Percentiles rank a stretch among this genome's conserved stretches.
These are phyloP conservation scores for Nibea coibor DNA, from an alignment of 2,113 vertebrate genomes.

Conservation along the genomic window DNA sequence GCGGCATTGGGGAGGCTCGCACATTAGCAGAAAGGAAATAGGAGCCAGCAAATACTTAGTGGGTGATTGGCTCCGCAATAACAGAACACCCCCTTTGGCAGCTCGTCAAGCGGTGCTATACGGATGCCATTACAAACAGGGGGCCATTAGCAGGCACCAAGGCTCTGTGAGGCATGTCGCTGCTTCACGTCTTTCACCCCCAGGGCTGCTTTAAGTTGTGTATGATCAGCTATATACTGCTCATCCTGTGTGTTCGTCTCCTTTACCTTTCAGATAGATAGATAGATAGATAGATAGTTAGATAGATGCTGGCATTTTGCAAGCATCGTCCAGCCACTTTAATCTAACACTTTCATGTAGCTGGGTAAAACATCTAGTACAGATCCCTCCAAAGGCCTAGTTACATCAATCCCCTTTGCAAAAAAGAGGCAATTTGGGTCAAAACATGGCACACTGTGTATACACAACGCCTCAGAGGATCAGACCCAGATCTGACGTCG, in stretches of 20 bases:
- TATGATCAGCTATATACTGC: conserved; percentile 46
- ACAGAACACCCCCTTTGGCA: conserved; percentile 80
- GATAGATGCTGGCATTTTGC: not conserved
- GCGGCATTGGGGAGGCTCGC: conserved; percentile 75
- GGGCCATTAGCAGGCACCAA: conserved; percentile 71
- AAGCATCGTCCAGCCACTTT: not conserved
- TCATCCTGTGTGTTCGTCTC: not conserved
- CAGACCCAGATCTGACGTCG: conserved; percentile 58
- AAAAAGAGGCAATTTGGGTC: conserved; percentile 62
- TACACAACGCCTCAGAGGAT: conserved; percentile 56
- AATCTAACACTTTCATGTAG: conserved; percentile 13
- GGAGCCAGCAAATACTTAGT: conserved; percentile 80
- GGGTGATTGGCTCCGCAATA: conserved; percentile 83
- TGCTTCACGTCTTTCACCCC: conserved; percentile 50
- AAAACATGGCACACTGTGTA: conserved; percentile 49
- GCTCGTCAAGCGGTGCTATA: conserved; percentile 74
- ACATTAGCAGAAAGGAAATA: conserved; percentile 80
- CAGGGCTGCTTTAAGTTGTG: conserved; percentile 46
- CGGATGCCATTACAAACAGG: conserved; percentile 77
- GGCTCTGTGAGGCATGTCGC: conserved; percentile 72
- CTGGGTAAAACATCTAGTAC: conserved; percentile 35
- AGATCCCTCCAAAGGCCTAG: conserved; percentile 32
- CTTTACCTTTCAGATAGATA: not conserved
- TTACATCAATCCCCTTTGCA: conserved; percentile 52
- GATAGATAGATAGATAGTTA: not conserved